Conservation (phyloP, 2,888 invertebrate species). For the Oeneis ivallda region DNA sequence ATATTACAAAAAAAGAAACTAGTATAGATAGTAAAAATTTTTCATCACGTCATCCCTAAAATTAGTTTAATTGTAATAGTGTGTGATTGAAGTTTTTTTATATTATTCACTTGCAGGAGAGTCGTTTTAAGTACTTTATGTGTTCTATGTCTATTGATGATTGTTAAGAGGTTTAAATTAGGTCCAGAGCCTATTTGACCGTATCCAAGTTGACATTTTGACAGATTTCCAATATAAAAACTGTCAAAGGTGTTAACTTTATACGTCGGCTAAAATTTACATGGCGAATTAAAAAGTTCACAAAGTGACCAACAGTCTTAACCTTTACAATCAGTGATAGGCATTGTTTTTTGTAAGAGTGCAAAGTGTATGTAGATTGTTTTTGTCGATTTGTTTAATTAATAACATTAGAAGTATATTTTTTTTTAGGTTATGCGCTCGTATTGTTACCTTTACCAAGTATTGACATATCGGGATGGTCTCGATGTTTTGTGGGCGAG, state of each 20-base stretch:
- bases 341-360: conserved; percentile 35
- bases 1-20: conserved; percentile 5
- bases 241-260: no score
- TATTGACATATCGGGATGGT: conserved; percentile 33
- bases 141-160: conserved; percentile 12
- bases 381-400: conserved; percentile 42
- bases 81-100: conserved; percentile 1
- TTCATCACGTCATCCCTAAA: conserved; percentile 17
- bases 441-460: conserved; percentile 32
- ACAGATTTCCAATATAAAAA: no score
- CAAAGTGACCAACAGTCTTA: not conserved
- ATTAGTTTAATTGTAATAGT: not conserved
- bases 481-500: conserved; percentile 29
- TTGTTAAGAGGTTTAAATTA: conserved; percentile 3
- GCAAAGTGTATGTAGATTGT: conserved; percentile 58
- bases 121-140: not conserved
- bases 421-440: conserved; percentile 39
- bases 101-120: not conserved
- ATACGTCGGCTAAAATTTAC: no score
- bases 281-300: no score
- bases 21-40: conserved; percentile 18
- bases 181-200: not conserved
- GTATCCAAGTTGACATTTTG: no score
- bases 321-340: conserved; percentile 22
- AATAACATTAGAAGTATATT: conserved; percentile 32